Evolutionary conservation across 1,140 invertebrate genomes (phyloP).

Genomic region (Nilaparvata lugens): DNA sequence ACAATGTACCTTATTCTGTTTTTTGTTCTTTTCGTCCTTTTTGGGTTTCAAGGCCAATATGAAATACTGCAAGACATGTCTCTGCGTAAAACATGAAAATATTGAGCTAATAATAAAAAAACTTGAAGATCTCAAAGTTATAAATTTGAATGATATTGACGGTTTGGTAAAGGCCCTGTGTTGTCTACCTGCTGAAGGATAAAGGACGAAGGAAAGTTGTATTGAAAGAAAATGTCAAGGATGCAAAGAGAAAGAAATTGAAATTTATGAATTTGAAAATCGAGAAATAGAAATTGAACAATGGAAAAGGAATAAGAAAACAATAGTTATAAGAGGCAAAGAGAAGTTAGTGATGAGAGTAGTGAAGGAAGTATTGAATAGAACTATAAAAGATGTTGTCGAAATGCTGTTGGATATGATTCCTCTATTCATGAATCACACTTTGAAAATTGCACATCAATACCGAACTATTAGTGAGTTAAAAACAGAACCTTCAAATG

Average conservation of each 20-base stretch:
- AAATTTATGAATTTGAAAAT: slow-evolving; percentile 5
- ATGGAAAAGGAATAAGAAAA: slow-evolving; percentile 9
- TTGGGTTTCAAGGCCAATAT: slow-evolving; percentile 12
- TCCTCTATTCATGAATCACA: no score
- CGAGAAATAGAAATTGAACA: slow-evolving; percentile 8
- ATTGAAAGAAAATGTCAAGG: no score
- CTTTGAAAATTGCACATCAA: slow-evolving; percentile 4
- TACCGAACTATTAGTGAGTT: slow-evolving; percentile 25
- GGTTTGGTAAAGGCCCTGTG: slow-evolving; percentile 7
- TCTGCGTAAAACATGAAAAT: slow-evolving; percentile 17
- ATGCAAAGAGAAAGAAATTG: neutral
- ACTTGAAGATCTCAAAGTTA: no score
- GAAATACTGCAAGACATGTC: slow-evolving; percentile 12
- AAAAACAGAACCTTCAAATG: slow-evolving; percentile 25
- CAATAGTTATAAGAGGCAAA: neutral
- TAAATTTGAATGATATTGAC: neutral
- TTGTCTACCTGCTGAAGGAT: neutral
- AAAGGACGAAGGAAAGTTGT: neutral
- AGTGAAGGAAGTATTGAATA: no score
- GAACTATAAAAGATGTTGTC: no score
- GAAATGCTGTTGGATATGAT: no score
- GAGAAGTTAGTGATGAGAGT: no score
- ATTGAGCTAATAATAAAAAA: neutral
- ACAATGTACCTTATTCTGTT: slow-evolving; percentile 9
- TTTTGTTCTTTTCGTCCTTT: slow-evolving; percentile 14